phyloP scores from a whole-genome alignment of 2,888 invertebrate species.

The Omphaloscelis lunosa region DNA sequence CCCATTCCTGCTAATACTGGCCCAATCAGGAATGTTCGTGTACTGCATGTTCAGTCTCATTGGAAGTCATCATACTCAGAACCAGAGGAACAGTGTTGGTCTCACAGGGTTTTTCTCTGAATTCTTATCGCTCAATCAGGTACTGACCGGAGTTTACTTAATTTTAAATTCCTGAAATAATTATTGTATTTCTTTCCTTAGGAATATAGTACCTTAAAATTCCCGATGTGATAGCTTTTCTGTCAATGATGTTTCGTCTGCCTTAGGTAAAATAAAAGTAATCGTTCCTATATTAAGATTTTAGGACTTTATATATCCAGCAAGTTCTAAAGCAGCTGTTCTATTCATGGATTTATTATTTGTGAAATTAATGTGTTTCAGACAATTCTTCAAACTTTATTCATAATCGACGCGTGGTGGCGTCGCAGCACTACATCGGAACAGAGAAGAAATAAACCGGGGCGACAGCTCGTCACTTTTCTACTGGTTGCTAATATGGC shows the following conservation, averaged over 20 bases:
- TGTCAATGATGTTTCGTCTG: not conserved
- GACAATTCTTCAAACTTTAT: constrained; percentile 95
- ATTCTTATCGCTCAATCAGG: constrained; percentile 93
- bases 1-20: constrained; percentile 95
- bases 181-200: not conserved
- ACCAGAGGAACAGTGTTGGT: constrained; percentile 89
- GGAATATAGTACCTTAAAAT: not conserved
- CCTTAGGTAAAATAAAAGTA: not conserved
- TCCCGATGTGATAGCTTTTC: not conserved
- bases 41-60: constrained; percentile 97
- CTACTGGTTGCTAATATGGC: constrained; percentile 95
- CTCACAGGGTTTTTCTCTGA: constrained; percentile 93
- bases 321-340: not conserved
- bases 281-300: not conserved
- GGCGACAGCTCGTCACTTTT: constrained; percentile 96
- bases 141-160: constrained; percentile 51
- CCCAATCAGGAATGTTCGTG: constrained; percentile 96
- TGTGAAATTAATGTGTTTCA: constrained; percentile 67
- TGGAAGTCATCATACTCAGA: constrained; percentile 92
- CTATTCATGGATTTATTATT: not conserved
- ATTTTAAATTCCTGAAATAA: not conserved
- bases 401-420: constrained; percentile 94
- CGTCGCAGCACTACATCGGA: constrained; percentile 93
- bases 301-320: not conserved
- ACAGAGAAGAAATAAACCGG: constrained; percentile 94